phyloP scores from a whole-genome alignment of 2,113 vertebrate genomes.

The Microcebus lehilahytsara region DNA sequence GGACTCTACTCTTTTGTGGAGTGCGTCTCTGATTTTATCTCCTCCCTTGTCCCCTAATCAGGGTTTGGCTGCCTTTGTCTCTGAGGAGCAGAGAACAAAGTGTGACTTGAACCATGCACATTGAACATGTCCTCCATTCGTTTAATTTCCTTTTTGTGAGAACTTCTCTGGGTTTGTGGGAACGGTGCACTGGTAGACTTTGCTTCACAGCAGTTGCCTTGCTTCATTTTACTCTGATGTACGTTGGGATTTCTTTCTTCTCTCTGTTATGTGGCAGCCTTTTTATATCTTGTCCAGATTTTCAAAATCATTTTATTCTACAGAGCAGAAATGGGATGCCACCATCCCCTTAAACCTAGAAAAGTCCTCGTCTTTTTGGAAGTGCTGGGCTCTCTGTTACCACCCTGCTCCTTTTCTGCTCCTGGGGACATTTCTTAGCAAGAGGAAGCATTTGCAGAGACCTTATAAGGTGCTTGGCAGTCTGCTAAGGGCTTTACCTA shows the following conservation, averaged over 20 bases:
- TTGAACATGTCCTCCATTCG: rapidly evolving
- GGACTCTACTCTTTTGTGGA: not conserved
- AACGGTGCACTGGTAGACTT: not conserved
- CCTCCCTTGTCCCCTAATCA: constrained; percentile 27
- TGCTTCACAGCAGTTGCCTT: rapidly evolving
- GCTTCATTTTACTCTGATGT: rapidly evolving
- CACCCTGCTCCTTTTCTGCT: not conserved
- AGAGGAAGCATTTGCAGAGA: not conserved
- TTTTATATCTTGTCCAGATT: not conserved
- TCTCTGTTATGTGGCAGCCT: no score
- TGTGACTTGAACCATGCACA: not conserved
- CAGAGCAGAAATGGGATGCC: not conserved
- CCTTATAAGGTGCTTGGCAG: not conserved
- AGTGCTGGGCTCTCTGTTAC: not conserved
- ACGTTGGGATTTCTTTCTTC: not conserved
- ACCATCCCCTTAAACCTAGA: not conserved
- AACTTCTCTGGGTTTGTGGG: not conserved
- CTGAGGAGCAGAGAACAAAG: not conserved
- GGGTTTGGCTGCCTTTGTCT: not conserved
- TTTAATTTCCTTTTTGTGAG: not conserved
- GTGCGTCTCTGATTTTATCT: not conserved
- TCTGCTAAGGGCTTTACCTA: not conserved
- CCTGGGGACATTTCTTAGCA: not conserved
- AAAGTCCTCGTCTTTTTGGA: not conserved
- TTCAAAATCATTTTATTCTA: not conserved